These are phyloP conservation scores for Fabriciana adippe DNA, from an alignment of 2,888 invertebrate species.

Conservation along the genomic window DNA sequence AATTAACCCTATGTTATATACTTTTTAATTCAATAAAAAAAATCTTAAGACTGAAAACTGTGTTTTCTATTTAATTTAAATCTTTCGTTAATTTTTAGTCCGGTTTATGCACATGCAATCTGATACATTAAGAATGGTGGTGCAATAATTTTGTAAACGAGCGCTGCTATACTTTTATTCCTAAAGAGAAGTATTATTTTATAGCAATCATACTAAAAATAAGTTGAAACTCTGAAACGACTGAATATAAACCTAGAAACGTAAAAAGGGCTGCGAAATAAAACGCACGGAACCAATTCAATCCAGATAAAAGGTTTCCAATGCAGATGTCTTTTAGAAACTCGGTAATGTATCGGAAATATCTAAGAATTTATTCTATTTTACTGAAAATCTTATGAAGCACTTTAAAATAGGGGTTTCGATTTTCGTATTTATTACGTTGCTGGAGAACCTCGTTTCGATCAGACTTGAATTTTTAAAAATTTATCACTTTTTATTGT, in stretches of 20 bases:
- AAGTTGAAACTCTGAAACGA: constrained; percentile 9
- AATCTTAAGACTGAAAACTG: too few species aligned
- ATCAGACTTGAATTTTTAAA: background rate
- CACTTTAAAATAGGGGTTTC: constrained; percentile 18
- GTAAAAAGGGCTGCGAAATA: constrained; percentile 44
- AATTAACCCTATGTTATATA: too few species aligned
- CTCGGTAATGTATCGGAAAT: constrained; percentile 44
- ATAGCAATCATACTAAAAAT: constrained; percentile 15
- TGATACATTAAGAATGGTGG: too few species aligned
- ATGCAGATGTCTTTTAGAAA: constrained; percentile 43
- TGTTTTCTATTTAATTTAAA: too few species aligned
- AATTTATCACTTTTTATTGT: background rate
- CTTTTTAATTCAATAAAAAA: too few species aligned
- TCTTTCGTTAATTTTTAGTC: too few species aligned
- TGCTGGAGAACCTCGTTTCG: background rate
- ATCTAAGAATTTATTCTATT: constrained; percentile 34
- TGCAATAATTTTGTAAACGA: too few species aligned
- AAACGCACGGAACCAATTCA: constrained; percentile 45
- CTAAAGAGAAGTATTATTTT: background rate
- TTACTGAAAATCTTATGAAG: constrained; percentile 21
- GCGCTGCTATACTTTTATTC: too few species aligned
- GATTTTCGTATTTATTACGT: background rate
- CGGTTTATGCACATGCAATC: too few species aligned
- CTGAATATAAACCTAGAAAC: constrained; percentile 34
- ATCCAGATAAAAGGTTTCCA: constrained; percentile 50